phyloP scores from a whole-genome alignment of 2,888 invertebrate genomes.

The Lepidocyrtoides sp. region DNA sequence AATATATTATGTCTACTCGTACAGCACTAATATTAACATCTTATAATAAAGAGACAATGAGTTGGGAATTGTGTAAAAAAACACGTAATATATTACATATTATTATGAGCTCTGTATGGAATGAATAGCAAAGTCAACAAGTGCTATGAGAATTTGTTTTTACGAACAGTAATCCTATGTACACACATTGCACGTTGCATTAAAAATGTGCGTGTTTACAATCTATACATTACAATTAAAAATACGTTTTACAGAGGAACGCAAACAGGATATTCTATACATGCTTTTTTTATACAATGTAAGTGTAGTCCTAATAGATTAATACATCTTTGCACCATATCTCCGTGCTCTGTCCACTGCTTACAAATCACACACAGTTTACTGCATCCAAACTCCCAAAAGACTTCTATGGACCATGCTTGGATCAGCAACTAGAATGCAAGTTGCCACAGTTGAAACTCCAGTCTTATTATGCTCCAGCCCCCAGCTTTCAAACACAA shows the following conservation, averaged over 20 bases:
- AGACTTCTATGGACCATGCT: not conserved
- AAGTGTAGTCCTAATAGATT: not conserved
- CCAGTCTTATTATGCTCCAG: constrained; percentile 71
- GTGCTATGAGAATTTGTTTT: no score
- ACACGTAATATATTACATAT: no score
- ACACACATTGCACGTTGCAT: no score
- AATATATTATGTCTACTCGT: no score
- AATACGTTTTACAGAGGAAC: not conserved
- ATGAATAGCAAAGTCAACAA: no score
- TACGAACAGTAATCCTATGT: no score
- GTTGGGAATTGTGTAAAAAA: no score
- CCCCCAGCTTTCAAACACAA: not conserved
- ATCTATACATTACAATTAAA: not conserved
- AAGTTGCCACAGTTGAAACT: constrained; percentile 67
- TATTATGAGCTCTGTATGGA: no score
- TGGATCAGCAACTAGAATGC: constrained; percentile 60
- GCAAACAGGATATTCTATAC: no score
- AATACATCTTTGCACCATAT: constrained; percentile 64
- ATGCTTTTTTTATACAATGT: not conserved
- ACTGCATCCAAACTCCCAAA: constrained; percentile 19
- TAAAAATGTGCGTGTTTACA: no score
- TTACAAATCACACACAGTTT: constrained; percentile 66
- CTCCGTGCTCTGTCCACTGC: constrained; percentile 74
- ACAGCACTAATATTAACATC: no score
- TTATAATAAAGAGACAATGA: no score